Conservation (phyloP, 2,113 vertebrate species). For the Chrysochloris asiatica region DNA sequence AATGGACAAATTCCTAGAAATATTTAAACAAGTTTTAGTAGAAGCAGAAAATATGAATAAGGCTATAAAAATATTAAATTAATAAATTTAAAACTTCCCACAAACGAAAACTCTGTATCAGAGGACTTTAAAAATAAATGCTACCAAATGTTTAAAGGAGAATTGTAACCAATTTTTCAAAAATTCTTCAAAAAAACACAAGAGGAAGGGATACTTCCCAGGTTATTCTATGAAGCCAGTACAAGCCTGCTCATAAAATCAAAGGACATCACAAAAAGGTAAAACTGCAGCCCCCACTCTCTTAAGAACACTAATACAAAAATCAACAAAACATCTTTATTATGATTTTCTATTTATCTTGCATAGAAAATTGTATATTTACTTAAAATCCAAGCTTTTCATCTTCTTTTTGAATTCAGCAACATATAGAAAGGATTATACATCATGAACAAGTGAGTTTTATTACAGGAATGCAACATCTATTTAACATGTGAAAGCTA, state of each 20-base stretch:
- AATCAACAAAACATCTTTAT: too few species aligned
- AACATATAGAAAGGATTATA: background rate
- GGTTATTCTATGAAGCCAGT: background rate
- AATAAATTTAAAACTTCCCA: background rate
- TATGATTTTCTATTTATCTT: too few species aligned
- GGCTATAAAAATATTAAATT: background rate
- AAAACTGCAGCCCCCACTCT: background rate
- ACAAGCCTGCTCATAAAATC: background rate
- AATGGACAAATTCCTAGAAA: background rate
- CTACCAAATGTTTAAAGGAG: background rate
- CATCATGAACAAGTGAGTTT: background rate
- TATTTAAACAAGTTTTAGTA: background rate
- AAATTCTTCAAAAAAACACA: conserved; percentile 4
- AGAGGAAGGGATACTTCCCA: background rate
- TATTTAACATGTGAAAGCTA: background rate
- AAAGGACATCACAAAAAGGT: background rate
- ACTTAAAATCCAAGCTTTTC: conserved; percentile 11
- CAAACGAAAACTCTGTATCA: background rate
- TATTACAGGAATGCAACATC: background rate
- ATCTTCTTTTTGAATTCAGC: background rate
- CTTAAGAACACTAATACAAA: background rate
- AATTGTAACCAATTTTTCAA: conserved; percentile 10
- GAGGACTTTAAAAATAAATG: background rate
- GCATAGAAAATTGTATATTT: too few species aligned
- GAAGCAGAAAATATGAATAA: background rate